Evolutionary conservation across 1,140 invertebrate species (phyloP).

Genomic region (Drosophila hydei): DNA sequence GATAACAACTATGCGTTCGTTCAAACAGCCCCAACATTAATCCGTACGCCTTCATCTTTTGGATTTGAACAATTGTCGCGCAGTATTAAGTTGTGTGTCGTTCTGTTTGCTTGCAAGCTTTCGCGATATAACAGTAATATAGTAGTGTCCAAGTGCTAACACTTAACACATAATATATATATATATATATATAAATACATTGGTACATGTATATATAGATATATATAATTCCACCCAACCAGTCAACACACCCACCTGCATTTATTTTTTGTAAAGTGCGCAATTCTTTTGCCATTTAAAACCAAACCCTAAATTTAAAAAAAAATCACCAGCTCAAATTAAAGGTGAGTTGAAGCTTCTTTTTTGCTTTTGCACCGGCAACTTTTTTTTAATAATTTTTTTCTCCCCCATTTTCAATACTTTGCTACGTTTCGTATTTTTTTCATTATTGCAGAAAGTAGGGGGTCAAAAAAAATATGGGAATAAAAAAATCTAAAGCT

Average conservation of each 20-base stretch:
- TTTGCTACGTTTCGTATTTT: slow-evolving; percentile 25
- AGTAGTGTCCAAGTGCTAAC: slow-evolving; percentile 34
- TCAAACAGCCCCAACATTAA: slow-evolving; percentile 12
- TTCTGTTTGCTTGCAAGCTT: slow-evolving; percentile 51
- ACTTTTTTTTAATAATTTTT: slow-evolving; percentile 10
- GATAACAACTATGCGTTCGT: slow-evolving; percentile 10
- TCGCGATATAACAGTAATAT: slow-evolving; percentile 42
- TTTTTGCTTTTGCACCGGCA: slow-evolving; percentile 19
- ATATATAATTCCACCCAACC: slow-evolving; percentile 26
- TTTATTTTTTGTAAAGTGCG: slow-evolving; percentile 49
- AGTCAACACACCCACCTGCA: slow-evolving; percentile 40
- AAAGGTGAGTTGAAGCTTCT: slow-evolving; percentile 30
- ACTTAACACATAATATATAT: neutral
- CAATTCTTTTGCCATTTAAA: slow-evolving; percentile 35
- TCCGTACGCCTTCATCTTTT: slow-evolving; percentile 41
- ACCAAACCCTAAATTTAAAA: slow-evolving; percentile 9
- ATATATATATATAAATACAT: slow-evolving; percentile 23
- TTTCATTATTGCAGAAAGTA: slow-evolving; percentile 32
- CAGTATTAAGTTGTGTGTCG: slow-evolving; percentile 55
- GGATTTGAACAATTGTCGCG: slow-evolving; percentile 41
- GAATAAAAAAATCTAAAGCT: slow-evolving; percentile 16
- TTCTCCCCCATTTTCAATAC: neutral
- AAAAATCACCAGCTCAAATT: slow-evolving; percentile 23
- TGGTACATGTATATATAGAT: slow-evolving; percentile 25
- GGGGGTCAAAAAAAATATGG: slow-evolving; percentile 18